Evolutionary conservation across 1,140 invertebrate species (phyloP).

Genomic region (Pseudoatta argentina): DNA sequence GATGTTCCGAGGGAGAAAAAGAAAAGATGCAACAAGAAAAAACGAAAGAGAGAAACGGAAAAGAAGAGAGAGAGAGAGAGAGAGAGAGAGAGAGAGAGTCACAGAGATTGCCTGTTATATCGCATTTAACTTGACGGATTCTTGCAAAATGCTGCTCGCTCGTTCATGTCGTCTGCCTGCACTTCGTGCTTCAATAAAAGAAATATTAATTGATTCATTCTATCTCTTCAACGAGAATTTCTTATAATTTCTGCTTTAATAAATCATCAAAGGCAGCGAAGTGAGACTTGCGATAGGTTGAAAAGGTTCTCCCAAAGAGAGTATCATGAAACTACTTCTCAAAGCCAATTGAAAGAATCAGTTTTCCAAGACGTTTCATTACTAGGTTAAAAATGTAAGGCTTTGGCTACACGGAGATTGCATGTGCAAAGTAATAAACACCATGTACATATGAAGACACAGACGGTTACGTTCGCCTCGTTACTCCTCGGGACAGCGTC

Average conservation of each 20-base stretch:
- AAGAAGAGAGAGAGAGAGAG: constrained; percentile 14
- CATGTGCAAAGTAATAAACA: constrained; percentile 51
- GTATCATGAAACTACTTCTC: constrained; percentile 17
- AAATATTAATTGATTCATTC: constrained; percentile 1
- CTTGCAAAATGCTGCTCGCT: constrained; percentile 13
- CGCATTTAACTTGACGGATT: constrained; percentile 33
- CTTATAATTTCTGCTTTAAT: background rate
- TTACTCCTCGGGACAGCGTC: constrained; percentile 55
- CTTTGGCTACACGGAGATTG: constrained; percentile 27
- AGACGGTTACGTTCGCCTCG: constrained; percentile 40
- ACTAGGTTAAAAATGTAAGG: constrained; percentile 41
- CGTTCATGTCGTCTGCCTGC: background rate
- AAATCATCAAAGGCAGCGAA: background rate
- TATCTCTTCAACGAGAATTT: background rate
- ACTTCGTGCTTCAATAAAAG: background rate
- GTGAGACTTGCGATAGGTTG: background rate
- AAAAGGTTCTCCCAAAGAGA: background rate
- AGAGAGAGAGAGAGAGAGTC: background rate
- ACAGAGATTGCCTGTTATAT: constrained; percentile 13
- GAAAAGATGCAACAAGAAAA: constrained; percentile 43
- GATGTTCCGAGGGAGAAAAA: constrained; percentile 59
- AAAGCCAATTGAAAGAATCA: constrained; percentile 53
- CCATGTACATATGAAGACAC: constrained; percentile 45
- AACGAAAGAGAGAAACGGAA: background rate
- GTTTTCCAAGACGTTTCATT: constrained; percentile 56